These are phyloP conservation scores for Rhizoglyphus robini DNA, from an alignment of 1,140 invertebrate species.

Conservation along the genomic window DNA sequence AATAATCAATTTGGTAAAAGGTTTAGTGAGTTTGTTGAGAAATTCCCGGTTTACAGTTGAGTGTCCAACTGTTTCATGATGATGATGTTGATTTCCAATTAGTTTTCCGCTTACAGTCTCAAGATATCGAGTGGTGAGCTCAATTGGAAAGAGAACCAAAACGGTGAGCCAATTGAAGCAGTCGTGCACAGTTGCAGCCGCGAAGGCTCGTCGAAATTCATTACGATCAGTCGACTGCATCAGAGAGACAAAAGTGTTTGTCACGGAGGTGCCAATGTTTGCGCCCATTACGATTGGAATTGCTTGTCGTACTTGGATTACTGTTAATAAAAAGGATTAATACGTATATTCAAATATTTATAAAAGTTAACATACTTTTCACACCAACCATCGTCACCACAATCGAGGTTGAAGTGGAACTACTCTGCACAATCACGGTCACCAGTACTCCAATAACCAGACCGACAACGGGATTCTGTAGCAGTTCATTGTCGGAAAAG, in stretches of 20 bases:
- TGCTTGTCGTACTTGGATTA: slow-evolving; percentile 38
- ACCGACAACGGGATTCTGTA: slow-evolving; percentile 42
- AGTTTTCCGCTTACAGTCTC: slow-evolving; percentile 33
- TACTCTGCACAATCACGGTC: slow-evolving; percentile 48
- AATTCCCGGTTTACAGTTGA: slow-evolving; percentile 33
- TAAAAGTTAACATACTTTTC: slow-evolving; percentile 24
- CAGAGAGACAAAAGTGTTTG: slow-evolving; percentile 45
- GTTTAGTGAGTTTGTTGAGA: slow-evolving; percentile 39
- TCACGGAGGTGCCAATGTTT: slow-evolving; percentile 47
- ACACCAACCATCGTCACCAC: slow-evolving; percentile 47
- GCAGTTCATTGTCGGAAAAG: slow-evolving; percentile 38
- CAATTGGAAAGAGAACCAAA: slow-evolving; percentile 37
- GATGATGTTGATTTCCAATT: slow-evolving; percentile 27
- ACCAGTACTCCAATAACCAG: slow-evolving; percentile 47
- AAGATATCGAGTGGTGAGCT: slow-evolving; percentile 35
- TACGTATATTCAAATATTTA: not conserved
- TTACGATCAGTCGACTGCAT: slow-evolving; percentile 36
- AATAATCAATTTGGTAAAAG: slow-evolving; percentile 39
- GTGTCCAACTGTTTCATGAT: slow-evolving; percentile 28
- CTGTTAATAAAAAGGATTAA: slow-evolving; percentile 35
- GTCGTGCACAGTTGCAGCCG: slow-evolving; percentile 46
- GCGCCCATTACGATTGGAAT: slow-evolving; percentile 48
- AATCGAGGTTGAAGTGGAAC: slow-evolving; percentile 47
- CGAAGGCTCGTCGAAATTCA: slow-evolving; percentile 43
- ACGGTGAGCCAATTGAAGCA: slow-evolving; percentile 45